Evolutionary conservation across 1,140 invertebrate genomes (phyloP).

Genomic region (Trypoxylus dichotomus): DNA sequence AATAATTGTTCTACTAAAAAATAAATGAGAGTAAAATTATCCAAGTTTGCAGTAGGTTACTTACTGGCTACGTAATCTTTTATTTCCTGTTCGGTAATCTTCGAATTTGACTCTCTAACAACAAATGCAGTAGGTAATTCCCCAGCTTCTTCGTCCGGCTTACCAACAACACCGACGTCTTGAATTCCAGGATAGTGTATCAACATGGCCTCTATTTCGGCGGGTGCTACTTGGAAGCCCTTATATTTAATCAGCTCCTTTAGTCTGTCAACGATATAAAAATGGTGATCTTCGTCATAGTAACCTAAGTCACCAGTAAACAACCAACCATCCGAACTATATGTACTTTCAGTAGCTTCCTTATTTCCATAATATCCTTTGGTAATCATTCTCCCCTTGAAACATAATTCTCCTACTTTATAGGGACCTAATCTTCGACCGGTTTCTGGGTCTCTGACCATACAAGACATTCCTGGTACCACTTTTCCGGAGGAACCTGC

Average conservation of each 20-base stretch:
- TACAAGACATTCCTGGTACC: conserved; percentile 58
- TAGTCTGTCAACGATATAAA: conserved; percentile 80
- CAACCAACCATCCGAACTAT: conserved; percentile 74
- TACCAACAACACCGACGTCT: conserved; percentile 71
- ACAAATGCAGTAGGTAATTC: conserved; percentile 74
- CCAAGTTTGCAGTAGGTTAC: too few species aligned
- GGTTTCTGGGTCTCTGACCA: conserved; percentile 65
- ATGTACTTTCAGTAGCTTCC: conserved; percentile 68
- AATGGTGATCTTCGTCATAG: conserved; percentile 69
- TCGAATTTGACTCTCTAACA: conserved; percentile 57
- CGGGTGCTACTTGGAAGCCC: conserved; percentile 64
- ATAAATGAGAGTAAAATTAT: too few species aligned
- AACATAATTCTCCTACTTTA: conserved; percentile 69
- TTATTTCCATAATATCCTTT: conserved; percentile 70
- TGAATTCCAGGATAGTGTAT: conserved; percentile 63
- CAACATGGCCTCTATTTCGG: conserved; percentile 72
- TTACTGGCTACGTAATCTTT: conserved; percentile 56
- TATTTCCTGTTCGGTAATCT: conserved; percentile 56
- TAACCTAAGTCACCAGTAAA: conserved; percentile 82
- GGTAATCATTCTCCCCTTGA: conserved; percentile 64
- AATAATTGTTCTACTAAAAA: too few species aligned
- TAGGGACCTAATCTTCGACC: conserved; percentile 62
- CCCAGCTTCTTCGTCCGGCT: conserved; percentile 64
- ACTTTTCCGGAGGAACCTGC: conserved; percentile 61
- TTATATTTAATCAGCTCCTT: conserved; percentile 91